A percentile compares a stretch with the other conserved stretches of the same genome.
phyloP scores from a whole-genome alignment of 2,113 vertebrate species.

The Astur gentilis region DNA sequence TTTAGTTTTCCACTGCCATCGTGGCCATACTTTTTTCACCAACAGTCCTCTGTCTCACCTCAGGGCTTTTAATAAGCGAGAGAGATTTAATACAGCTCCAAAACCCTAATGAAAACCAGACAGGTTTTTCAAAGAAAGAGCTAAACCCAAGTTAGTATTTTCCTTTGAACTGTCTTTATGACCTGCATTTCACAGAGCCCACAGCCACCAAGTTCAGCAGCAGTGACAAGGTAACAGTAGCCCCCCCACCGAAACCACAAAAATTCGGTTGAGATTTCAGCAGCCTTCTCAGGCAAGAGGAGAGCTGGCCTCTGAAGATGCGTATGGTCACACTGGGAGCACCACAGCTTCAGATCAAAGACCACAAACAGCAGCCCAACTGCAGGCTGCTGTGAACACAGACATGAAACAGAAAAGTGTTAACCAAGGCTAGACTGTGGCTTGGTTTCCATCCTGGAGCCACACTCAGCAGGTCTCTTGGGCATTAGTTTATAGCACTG shows the following conservation, averaged over 20 bases:
- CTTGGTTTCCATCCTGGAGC: not conserved
- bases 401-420: conserved; percentile 2
- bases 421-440: conserved; percentile 34
- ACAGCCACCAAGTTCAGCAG: not conserved
- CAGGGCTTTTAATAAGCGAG: not conserved
- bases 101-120: not conserved
- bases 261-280: not conserved
- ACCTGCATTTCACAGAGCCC: not conserved
- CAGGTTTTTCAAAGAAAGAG: not conserved
- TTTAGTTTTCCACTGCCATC: not conserved
- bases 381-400: not conserved
- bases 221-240: not conserved
- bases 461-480: not conserved
- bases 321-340: not conserved
- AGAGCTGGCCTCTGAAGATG: not conserved
- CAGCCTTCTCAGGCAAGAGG: not conserved
- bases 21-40: not conserved
- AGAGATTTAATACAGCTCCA: not conserved
- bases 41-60: not conserved
- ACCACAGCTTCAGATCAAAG: not conserved
- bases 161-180: not conserved
- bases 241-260: not conserved
- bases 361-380: not conserved
- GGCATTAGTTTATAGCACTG: not conserved
- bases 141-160: not conserved